Evolutionary conservation across 2,113 vertebrate genomes (phyloP), one percentile per base, ranked within the genome.

Genomic region (Tauraco erythrolophus): DNA sequence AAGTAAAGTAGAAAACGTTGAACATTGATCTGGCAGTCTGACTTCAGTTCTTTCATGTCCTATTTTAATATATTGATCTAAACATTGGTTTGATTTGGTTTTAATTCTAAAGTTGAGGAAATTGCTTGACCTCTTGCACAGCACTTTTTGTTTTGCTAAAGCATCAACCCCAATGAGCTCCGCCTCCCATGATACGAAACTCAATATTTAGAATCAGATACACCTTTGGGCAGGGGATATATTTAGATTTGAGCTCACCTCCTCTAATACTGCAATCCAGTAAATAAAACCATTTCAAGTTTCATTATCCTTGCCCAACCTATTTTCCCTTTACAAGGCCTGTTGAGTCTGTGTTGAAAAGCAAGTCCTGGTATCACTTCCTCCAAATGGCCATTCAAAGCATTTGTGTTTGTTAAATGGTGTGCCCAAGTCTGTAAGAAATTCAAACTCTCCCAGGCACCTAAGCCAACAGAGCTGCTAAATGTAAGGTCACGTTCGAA

Each of bases 401-500:
- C 3, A 2, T 46, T 89, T 64, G 41, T 39, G 35, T 79, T 94
- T 48, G 54, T 89, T 93, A 84, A 82, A 94, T 37, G 16, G 10
- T 61, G 12, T 62, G 58, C 68, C 77, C 61, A 72, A 92, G 41
- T 33, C 77, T 69, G 70, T 61, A 82, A 25, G 50, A 82, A 92
- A 91, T 84, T 88, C 46, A 76, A 24, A 85, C 65, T 58, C 57
- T 88, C 61, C 23, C 60, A 80, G 61, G 60, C 51, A 88, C 19
- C 61, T 70, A 71, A 95, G 56, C 33, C 45, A 93, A 84, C 30
- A 89, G 71, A 95, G 60, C 90, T 96, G 68, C 60, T 86, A 88
- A 94, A 93, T 81, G 85, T 78, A 66, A 94, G 89, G 86, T 84
- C 91, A 62, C 10, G 21, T 85, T 95, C 84, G 80, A 96, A 96